Evolutionary conservation across 2,888 invertebrate genomes (phyloP).

Genomic region (Leucophenga maculata): DNA sequence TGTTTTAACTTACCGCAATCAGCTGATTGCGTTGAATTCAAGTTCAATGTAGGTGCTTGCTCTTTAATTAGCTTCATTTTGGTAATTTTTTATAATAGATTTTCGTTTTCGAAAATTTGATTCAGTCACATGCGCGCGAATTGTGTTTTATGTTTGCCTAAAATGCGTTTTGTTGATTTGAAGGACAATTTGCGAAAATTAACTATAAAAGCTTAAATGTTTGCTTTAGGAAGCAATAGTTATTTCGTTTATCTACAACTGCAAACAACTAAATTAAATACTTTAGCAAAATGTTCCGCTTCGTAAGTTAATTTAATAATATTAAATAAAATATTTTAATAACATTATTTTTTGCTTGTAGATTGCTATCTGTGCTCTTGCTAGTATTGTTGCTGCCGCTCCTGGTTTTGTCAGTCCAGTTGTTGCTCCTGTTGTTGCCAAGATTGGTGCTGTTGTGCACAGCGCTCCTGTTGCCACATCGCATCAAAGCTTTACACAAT

Average conservation of each 20-base stretch:
- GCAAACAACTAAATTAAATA: too few relatives aligned
- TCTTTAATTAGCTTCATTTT: neutral
- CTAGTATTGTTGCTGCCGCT: conserved; percentile 66
- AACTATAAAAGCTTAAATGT: neutral
- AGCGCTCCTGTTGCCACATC: conserved; percentile 73
- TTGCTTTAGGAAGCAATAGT: neutral
- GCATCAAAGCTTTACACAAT: conserved; percentile 75
- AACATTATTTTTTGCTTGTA: conserved; percentile 15
- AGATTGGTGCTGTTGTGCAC: conserved; percentile 66
- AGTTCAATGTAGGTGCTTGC: conserved; percentile 17
- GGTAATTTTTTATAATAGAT: neutral
- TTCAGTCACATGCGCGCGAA: neutral
- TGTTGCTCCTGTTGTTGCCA: conserved; percentile 62
- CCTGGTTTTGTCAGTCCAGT: conserved; percentile 65
- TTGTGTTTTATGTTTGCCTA: neutral
- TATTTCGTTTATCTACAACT: too few relatives aligned
- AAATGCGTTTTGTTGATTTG: neutral
- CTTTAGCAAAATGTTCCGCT: too few relatives aligned
- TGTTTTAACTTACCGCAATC: too few relatives aligned
- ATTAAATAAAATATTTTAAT: too few relatives aligned
- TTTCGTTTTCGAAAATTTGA: too few relatives aligned
- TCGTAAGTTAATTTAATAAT: too few relatives aligned
- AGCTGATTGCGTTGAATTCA: neutral
- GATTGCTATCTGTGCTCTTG: conserved; percentile 62
- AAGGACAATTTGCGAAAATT: neutral